Conservation (phyloP, 2,113 vertebrate species). For the Hydrochoerus hydrochaeris region DNA sequence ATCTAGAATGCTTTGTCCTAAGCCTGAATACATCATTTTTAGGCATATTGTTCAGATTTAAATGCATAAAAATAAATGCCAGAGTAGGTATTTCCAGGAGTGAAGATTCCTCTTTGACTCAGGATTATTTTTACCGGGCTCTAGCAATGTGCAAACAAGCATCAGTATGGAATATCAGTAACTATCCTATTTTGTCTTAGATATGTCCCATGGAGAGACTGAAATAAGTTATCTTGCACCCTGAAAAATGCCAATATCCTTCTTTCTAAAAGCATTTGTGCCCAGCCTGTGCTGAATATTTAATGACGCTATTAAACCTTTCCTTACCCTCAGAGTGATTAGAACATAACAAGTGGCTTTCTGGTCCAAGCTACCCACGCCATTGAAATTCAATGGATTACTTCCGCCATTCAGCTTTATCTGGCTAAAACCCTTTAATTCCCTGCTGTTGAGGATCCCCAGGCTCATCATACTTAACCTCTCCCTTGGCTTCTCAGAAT, state of each 20-base stretch:
- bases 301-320: conserved; percentile 73
- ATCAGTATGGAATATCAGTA: neutral
- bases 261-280: neutral
- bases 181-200: conserved; percentile 19
- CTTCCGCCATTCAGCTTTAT: conserved; percentile 78
- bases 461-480: conserved; percentile 92
- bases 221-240: neutral
- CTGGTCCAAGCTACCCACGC: conserved; percentile 64
- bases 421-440: conserved; percentile 82
- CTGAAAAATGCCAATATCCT: neutral
- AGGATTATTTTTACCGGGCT: neutral
- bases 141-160: neutral
- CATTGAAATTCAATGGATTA: conserved; percentile 80
- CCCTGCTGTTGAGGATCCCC: conserved; percentile 76
- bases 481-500: conserved; percentile 86
- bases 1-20: neutral
- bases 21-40: neutral
- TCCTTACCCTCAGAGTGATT: conserved; percentile 60
- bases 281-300: conserved; percentile 43
- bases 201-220: neutral
- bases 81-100: neutral
- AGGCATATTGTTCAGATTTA: neutral
- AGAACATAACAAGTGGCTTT: conserved; percentile 68
- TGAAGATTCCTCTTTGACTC: neutral
- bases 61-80: neutral